These are phyloP conservation scores for Pseudorhiza aurosa DNA, from an alignment of 30 jellyfish, hydroid and myxozoan genomes.

Conservation along the genomic window DNA sequence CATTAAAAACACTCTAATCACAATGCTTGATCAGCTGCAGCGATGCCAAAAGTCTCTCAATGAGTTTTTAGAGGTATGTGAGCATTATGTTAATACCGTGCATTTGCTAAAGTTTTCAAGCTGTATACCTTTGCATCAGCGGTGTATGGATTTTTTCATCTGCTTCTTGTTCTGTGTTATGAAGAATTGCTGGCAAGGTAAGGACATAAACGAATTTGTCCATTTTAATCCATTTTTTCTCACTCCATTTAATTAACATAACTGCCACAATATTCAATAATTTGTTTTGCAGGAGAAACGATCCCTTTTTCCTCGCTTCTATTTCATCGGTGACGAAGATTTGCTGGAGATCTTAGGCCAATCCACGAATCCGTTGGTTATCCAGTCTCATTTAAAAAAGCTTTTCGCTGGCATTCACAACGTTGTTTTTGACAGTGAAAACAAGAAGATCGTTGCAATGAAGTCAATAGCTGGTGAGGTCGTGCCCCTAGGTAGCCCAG, in stretches of 20 bases:
- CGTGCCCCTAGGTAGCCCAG: constrained; percentile 77
- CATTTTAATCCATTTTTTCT: no score
- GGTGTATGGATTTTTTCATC: no score
- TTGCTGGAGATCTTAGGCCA: constrained; percentile 95
- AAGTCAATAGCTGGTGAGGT: constrained; percentile 94
- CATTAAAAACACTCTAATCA: constrained; percentile 72
- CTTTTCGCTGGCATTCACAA: constrained; percentile 98
- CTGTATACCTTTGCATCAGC: no score
- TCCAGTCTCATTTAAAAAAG: constrained; percentile 97
- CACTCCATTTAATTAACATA: no score
- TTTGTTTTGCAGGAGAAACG: constrained; percentile 94
- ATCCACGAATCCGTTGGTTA: constrained; percentile 96
- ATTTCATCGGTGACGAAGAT: constrained; percentile 99
- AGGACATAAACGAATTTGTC: no score
- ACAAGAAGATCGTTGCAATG: constrained; percentile 86
- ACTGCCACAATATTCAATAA: no score
- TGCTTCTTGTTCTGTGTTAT: no score
- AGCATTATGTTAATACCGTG: no score
- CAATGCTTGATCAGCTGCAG: constrained; percentile 94
- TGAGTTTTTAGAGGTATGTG: constrained; percentile 96
- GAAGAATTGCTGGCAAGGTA: no score
- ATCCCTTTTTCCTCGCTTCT: constrained; percentile 96
- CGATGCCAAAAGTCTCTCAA: constrained; percentile 97
- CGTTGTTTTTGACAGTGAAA: constrained; percentile 83
- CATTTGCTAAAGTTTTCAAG: no score